phyloP scores from a whole-genome alignment of 2,888 invertebrate genomes.

The Sipha maydis region DNA sequence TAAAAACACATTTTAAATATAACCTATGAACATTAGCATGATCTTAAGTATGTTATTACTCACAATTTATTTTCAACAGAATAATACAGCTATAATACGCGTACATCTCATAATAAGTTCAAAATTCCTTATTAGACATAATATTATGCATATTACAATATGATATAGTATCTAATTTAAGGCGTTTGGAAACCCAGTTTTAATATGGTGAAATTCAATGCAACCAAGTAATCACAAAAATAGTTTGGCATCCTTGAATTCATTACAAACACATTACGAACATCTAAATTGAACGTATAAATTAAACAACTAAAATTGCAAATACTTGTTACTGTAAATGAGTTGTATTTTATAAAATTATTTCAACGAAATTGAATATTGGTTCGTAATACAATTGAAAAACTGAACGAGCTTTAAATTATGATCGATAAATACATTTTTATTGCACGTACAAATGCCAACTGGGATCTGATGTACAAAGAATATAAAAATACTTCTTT shows the following conservation, averaged over 20 bases:
- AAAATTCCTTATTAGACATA: background rate
- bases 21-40: background rate
- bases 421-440: background rate
- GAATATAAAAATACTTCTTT: no score
- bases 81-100: background rate
- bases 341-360: background rate
- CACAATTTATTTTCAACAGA: background rate
- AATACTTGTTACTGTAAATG: background rate
- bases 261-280: background rate
- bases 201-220: background rate
- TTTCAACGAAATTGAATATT: background rate
- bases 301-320: background rate
- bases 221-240: background rate
- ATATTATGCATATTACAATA: background rate
- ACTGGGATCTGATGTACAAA: background rate
- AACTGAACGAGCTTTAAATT: background rate
- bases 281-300: background rate
- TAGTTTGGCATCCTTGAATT: background rate
- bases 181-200: background rate
- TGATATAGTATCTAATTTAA: background rate
- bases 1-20: constrained; percentile 3
- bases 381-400: background rate
- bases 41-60: constrained; percentile 1
- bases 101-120: background rate
- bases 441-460: background rate